Conservation (phyloP, 2,888 invertebrate genomes). For the Eristalis tenax region DNA sequence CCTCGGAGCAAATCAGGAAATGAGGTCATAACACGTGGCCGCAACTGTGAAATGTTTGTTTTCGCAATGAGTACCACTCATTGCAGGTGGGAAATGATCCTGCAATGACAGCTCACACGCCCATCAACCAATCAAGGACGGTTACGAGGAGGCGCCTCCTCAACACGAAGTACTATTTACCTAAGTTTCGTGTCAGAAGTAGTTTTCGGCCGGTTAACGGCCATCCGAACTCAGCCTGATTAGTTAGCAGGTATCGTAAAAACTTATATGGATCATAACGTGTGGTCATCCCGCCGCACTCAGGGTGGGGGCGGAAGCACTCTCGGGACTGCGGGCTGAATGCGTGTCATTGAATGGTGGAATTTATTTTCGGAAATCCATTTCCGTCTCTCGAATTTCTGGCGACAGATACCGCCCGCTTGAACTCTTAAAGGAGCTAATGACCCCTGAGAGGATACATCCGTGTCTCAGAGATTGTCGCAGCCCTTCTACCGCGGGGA, state of each 20-base stretch:
- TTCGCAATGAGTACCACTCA: constrained; percentile 1
- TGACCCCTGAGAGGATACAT: constrained; percentile 35
- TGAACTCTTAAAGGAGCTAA: constrained; percentile 27
- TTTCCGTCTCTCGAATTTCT: constrained; percentile 48
- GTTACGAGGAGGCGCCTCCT: neutral
- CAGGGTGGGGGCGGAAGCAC: constrained; percentile 1
- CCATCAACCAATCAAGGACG: neutral
- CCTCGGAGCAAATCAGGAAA: constrained; percentile 16
- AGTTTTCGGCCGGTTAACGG: neutral
- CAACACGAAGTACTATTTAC: constrained; percentile 27
- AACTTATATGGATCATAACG: constrained; percentile 51
- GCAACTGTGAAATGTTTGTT: constrained; percentile 29
- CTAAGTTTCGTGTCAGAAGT: constrained; percentile 23
- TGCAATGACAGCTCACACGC: constrained; percentile 35
- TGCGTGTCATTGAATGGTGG: constrained; percentile 15
- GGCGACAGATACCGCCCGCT: neutral
- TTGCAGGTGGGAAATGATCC: constrained; percentile 12
- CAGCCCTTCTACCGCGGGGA: constrained; percentile 8
- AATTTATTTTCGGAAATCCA: constrained; percentile 55
- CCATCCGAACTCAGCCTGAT: constrained; percentile 1
- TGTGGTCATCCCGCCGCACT: constrained; percentile 30
- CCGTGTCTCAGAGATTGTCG: neutral
- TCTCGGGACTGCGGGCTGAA: neutral
- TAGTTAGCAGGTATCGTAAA: constrained; percentile 49
- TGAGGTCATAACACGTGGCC: constrained; percentile 34